Evolutionary conservation across 2,888 invertebrate species (phyloP).

Genomic region (Pollenia angustigena): DNA sequence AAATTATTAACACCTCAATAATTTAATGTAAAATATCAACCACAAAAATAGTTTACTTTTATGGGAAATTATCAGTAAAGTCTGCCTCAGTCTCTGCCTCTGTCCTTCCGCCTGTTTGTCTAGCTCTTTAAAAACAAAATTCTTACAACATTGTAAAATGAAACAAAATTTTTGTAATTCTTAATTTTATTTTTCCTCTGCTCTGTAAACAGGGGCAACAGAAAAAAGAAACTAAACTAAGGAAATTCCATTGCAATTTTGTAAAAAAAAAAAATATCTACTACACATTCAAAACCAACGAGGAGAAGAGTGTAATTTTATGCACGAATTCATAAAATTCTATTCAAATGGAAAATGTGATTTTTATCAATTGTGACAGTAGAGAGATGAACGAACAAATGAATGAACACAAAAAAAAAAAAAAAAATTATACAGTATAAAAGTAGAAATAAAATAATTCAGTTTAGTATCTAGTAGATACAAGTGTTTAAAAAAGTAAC

Average conservation of each 20-base stretch:
- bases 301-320: constrained; percentile 79
- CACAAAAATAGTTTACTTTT: constrained; percentile 61
- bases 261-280: constrained; percentile 37
- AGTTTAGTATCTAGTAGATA: constrained; percentile 50
- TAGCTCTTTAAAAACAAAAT: constrained; percentile 26
- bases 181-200: constrained; percentile 59
- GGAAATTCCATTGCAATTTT: constrained; percentile 63
- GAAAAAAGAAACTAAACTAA: constrained; percentile 10
- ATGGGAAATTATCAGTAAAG: constrained; percentile 48
- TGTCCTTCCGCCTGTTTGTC: constrained; percentile 19
- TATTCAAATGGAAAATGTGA: constrained; percentile 84
- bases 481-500: constrained; percentile 36
- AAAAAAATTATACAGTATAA: constrained; percentile 15
- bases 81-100: constrained; percentile 9
- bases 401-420: not conserved
- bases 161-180: constrained; percentile 61
- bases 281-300: constrained; percentile 32
- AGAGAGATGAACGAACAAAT: constrained; percentile 69
- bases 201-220: constrained; percentile 4
- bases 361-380: constrained; percentile 83
- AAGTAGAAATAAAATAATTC: constrained; percentile 47
- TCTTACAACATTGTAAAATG: constrained; percentile 65
- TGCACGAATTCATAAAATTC: constrained; percentile 83
- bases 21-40: constrained; percentile 76
- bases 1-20: constrained; percentile 81